phyloP scores from a whole-genome alignment of 2,113 vertebrate genomes.

The Plotosus lineatus region DNA sequence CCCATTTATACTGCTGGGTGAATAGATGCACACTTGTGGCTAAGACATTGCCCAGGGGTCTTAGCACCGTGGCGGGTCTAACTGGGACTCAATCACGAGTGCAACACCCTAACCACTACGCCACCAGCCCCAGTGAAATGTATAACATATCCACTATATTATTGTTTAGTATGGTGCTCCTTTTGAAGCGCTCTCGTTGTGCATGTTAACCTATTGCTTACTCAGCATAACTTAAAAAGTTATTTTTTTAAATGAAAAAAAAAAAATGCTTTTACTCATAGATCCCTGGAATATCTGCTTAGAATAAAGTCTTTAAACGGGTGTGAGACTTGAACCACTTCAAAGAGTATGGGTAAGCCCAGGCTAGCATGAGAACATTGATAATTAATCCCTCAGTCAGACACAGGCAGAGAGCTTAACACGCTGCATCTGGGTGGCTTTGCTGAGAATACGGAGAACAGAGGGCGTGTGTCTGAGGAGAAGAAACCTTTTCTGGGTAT shows the following conservation, averaged over 20 bases:
- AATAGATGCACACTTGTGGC: too few species aligned
- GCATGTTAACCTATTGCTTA: not conserved
- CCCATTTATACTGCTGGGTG: too few species aligned
- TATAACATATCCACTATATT: too few species aligned
- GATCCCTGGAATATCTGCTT: not conserved
- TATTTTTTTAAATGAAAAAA: not conserved
- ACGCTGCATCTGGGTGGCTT: conserved; percentile 25
- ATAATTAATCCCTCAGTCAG: conserved; percentile 32
- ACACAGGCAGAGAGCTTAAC: conserved; percentile 14
- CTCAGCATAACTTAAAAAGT: not conserved
- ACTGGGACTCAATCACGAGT: too few species aligned
- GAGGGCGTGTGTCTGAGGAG: conserved; percentile 39
- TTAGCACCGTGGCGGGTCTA: too few species aligned
- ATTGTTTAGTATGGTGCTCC: not conserved
- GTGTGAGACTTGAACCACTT: conserved; percentile 18
- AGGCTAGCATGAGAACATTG: conserved; percentile 29
- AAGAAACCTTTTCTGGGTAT: conserved; percentile 21
- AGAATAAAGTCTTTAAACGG: conserved; percentile 18
- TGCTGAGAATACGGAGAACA: conserved; percentile 8
- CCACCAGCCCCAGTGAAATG: too few species aligned
- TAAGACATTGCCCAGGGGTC: too few species aligned
- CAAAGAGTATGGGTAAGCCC: conserved; percentile 31
- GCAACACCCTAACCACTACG: too few species aligned
- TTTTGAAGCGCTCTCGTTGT: not conserved
- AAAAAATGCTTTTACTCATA: not conserved